Evolutionary conservation across 2,113 vertebrate genomes (phyloP).

Genomic region (Rhizomys pruinosus): DNA sequence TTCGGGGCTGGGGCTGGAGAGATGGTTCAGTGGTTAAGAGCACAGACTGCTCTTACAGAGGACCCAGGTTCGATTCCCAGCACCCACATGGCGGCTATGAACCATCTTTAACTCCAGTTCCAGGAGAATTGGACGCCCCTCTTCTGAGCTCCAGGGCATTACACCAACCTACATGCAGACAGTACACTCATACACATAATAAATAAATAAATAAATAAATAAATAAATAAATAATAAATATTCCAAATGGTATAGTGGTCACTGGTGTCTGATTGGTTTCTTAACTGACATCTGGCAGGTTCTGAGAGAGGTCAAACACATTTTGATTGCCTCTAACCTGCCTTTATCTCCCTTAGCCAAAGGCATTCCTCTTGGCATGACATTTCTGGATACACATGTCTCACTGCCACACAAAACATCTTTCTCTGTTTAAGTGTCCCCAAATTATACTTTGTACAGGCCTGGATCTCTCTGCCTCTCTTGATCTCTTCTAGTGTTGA

Average conservation of each 20-base stretch:
- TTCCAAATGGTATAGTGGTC: neutral
- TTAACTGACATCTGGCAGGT: neutral
- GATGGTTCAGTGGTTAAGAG: too few relatives aligned
- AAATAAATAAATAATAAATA: too few relatives aligned
- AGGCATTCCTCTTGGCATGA: neutral
- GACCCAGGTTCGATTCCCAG: too few relatives aligned
- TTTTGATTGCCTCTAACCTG: neutral
- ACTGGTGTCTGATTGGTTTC: neutral
- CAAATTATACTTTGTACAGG: neutral
- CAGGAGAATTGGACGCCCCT: too few relatives aligned
- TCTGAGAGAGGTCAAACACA: neutral
- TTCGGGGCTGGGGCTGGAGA: too few relatives aligned
- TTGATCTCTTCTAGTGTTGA: neutral
- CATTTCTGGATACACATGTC: fast-evolving
- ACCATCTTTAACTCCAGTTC: too few relatives aligned
- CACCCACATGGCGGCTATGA: too few relatives aligned
- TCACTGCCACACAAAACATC: neutral
- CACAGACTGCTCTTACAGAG: too few relatives aligned
- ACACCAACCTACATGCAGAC: too few relatives aligned
- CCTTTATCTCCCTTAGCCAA: neutral
- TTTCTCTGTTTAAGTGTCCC: neutral
- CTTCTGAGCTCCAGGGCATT: too few relatives aligned
- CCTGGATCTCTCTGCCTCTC: neutral
- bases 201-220: too few relatives aligned
- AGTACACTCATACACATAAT: too few relatives aligned